These are phyloP conservation scores for Pyxicephalus adspersus DNA, from an alignment of 2,113 vertebrate genomes.

Conservation along the genomic window DNA sequence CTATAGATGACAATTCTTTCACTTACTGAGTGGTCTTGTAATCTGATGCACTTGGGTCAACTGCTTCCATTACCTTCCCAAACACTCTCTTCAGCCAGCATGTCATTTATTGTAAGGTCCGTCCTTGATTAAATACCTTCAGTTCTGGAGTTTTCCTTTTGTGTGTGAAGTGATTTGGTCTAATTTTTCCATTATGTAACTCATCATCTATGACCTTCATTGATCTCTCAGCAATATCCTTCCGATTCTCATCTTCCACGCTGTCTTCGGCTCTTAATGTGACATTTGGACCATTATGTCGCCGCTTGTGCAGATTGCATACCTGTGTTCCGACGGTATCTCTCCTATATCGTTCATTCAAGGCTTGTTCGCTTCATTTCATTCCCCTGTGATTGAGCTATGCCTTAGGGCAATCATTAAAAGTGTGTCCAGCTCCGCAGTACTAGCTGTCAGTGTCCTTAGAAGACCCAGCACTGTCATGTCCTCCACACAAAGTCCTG, in stretches of 20 bases:
- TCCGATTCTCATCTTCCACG: not conserved
- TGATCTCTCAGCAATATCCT: not conserved
- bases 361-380: not conserved
- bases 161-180: not conserved
- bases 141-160: not conserved
- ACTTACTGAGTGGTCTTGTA: not conserved
- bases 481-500: not conserved
- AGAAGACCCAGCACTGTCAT: not conserved
- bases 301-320: slow-evolving; percentile 2
- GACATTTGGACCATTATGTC: not conserved
- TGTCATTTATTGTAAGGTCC: slow-evolving; percentile 17
- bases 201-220: slow-evolving; percentile 12
- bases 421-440: slow-evolving; percentile 15
- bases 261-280: not conserved
- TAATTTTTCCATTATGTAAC: slow-evolving; percentile 24
- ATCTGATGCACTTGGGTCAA: slow-evolving; percentile 17
- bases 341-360: slow-evolving; percentile 14
- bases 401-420: slow-evolving; percentile 23
- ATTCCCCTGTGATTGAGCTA: slow-evolving; percentile 20
- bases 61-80: slow-evolving; percentile 1
- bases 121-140: slow-evolving; percentile 21
- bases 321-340: not conserved
- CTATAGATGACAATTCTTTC: not conserved
- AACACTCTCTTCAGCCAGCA: not conserved
- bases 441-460: not conserved